phyloP scores from a whole-genome alignment of 2,113 vertebrate genomes.

The Malurus alboscapulatus region DNA sequence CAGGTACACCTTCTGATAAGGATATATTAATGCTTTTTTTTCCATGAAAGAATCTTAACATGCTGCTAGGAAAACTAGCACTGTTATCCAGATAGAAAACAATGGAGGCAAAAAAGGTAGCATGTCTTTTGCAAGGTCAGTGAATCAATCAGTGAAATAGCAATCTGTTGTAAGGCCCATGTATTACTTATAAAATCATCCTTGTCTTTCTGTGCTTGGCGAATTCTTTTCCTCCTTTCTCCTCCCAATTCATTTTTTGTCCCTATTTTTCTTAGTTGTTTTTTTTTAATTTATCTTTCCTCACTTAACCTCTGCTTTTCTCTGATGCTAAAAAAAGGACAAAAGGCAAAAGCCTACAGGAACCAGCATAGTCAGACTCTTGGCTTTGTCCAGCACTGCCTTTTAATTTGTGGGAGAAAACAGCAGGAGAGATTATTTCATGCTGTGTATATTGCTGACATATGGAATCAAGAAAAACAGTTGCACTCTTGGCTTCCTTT shows the following conservation, averaged over 20 bases:
- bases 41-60: not conserved
- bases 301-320: conserved; percentile 22
- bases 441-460: not conserved
- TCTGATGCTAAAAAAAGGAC: not conserved
- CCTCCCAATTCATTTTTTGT: not conserved
- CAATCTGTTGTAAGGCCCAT: not conserved
- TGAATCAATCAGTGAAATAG: not conserved
- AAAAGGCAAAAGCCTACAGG: not conserved
- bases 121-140: not conserved
- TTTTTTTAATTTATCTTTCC: not conserved
- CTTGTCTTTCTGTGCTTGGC: not conserved
- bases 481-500: not conserved
- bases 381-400: conserved; percentile 9
- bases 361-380: not conserved
- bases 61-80: not conserved
- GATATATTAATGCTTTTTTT: not conserved
- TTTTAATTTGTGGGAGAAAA: conserved; percentile 32
- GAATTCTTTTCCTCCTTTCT: not conserved
- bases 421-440: not conserved
- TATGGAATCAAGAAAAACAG: not conserved
- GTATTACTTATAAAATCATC: not conserved
- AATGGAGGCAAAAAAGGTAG: not conserved
- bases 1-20: not conserved
- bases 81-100: not conserved
- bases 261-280: not conserved